Evolutionary conservation across 2,797 vertebrate genomes (phyloP).

Genomic region (Lates japonicus): DNA sequence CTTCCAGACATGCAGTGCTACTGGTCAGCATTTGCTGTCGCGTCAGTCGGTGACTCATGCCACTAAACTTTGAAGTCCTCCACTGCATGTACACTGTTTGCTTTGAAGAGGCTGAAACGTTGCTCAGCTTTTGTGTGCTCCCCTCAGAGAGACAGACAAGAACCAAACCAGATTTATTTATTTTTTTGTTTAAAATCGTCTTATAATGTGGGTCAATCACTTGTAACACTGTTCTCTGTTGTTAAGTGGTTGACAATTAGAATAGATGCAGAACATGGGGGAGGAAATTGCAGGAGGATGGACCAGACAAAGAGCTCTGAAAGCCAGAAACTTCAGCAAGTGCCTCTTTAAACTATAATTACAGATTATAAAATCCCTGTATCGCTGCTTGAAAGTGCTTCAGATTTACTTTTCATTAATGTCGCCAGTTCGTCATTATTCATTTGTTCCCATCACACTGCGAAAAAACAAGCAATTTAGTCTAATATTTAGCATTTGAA

Average conservation of each 20-base stretch:
- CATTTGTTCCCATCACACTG: neutral
- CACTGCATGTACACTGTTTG: neutral
- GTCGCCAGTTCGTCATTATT: neutral
- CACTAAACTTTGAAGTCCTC: neutral
- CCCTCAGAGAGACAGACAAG: neutral
- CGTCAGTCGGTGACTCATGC: neutral
- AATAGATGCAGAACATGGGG: slow-evolving; percentile 17
- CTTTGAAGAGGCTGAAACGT: neutral
- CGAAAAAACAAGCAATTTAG: neutral
- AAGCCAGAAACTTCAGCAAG: slow-evolving; percentile 13
- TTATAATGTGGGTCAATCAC: slow-evolving; percentile 10
- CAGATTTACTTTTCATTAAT: neutral
- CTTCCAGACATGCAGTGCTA: neutral
- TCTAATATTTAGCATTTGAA: slow-evolving; percentile 14
- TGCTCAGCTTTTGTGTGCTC: slow-evolving; percentile 1
- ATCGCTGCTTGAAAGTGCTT: neutral
- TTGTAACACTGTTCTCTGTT: slow-evolving; percentile 9
- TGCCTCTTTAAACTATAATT: slow-evolving; percentile 17
- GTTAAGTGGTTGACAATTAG: slow-evolving; percentile 32
- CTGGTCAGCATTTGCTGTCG: neutral
- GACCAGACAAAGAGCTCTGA: slow-evolving; percentile 11
- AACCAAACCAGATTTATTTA: neutral
- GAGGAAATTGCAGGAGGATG: slow-evolving; percentile 15
- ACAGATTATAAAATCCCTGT: neutral
- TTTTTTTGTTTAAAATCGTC: slow-evolving; percentile 5